phyloP scores from a whole-genome alignment of 2,797 vertebrate species.

The Linurgus olivaceus region DNA sequence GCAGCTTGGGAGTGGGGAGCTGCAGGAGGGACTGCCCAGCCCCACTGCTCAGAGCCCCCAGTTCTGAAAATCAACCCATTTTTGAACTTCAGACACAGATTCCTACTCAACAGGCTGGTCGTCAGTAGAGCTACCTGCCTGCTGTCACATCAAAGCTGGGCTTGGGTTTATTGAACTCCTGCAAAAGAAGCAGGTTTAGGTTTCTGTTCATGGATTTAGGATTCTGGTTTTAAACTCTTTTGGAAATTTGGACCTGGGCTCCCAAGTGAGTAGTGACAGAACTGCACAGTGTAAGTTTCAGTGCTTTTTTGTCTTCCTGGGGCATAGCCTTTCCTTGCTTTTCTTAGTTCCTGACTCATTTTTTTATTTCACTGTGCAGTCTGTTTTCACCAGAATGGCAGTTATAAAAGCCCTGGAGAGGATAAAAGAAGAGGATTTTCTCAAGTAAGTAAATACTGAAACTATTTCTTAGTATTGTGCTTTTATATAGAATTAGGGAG shows the following conservation, averaged over 20 bases:
- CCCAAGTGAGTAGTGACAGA: not conserved
- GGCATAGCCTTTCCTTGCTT: conserved; percentile 36
- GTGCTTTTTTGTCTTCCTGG: not conserved
- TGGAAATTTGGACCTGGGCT: not conserved
- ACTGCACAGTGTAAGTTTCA: not conserved
- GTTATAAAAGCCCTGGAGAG: conserved; percentile 95
- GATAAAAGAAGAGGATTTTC: conserved; percentile 87
- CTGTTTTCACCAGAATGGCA: conserved; percentile 96
- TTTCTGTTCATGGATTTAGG: not conserved
- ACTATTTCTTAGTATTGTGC: conserved; percentile 19
- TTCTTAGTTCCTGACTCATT: conserved; percentile 40
- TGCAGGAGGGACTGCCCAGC: not conserved
- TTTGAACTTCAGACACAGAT: not conserved
- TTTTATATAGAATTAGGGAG: not conserved
- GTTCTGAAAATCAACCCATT: not conserved
- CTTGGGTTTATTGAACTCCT: not conserved
- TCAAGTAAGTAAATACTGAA: conserved; percentile 77
- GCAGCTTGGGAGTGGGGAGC: not conserved
- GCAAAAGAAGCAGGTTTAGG: not conserved
- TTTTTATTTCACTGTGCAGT: conserved; percentile 79
- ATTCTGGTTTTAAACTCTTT: not conserved
- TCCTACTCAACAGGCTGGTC: not conserved
- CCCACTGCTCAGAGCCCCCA: not conserved
- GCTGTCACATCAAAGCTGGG: not conserved
- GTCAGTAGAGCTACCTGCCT: not conserved